A percentile compares a stretch with the other conserved stretches of the same genome.
These are phyloP conservation scores for Oreonectes daqikongensis DNA, from an alignment of 2,797 vertebrate genomes.

Conservation along the genomic window DNA sequence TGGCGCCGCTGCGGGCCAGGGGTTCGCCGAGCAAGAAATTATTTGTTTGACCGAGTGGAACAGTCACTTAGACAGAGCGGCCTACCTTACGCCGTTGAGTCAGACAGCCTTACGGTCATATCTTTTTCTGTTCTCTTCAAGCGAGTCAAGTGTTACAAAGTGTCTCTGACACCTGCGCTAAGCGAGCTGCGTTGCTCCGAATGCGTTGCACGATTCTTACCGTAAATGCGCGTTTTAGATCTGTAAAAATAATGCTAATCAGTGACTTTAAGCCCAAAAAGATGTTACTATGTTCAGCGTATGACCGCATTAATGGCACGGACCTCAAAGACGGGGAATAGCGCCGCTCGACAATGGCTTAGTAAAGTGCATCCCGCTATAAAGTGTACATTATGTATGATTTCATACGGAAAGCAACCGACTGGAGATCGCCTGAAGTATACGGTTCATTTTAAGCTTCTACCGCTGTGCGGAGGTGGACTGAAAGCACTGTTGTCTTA, in stretches of 20 bases:
- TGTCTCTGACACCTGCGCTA: conserved; percentile 29
- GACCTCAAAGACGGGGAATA: too few relatives aligned
- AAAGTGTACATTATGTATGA: not conserved
- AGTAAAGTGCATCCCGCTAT: not conserved
- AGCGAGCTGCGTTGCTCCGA: conserved; percentile 10
- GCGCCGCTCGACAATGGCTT: not conserved
- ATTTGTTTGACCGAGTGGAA: conserved; percentile 52
- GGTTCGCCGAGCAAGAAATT: conserved; percentile 48
- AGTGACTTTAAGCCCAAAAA: not conserved
- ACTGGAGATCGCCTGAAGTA: conserved; percentile 23
- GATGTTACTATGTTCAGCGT: too few relatives aligned
- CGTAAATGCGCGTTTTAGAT: conserved; percentile 2
- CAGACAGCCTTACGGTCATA: conserved; percentile 31
- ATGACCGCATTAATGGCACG: not conserved
- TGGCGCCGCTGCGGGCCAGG: conserved; percentile 20
- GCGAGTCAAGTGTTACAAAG: conserved; percentile 39
- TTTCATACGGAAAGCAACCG: conserved; percentile 5
- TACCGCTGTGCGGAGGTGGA: conserved; percentile 42
- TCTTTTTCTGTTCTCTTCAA: conserved; percentile 31
- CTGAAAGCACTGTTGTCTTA: conserved; percentile 48
- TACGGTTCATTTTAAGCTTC: conserved; percentile 42
- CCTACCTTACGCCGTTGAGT: conserved; percentile 42
- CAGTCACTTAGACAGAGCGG: conserved; percentile 41
- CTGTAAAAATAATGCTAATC: conserved; percentile 5
- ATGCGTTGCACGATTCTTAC: not conserved